Evolutionary conservation across 1,140 invertebrate genomes (phyloP).

Genomic region (Drosophila insularis): DNA sequence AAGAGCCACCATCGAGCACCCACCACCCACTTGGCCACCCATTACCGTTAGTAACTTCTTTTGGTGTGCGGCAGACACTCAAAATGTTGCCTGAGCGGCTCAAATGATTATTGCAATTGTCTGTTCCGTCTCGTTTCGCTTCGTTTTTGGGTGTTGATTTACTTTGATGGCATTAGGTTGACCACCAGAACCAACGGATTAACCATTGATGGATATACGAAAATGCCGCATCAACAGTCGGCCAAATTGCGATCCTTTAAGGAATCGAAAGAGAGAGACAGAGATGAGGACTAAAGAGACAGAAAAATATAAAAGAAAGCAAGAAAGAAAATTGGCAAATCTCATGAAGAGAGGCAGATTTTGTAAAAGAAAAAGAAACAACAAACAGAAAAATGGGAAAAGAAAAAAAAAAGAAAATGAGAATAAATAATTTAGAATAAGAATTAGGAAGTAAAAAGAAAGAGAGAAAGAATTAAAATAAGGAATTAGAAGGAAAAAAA

Average conservation of each 20-base stretch:
- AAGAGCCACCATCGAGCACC: not conserved
- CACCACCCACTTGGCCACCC: not conserved
- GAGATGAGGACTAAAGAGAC: not conserved
- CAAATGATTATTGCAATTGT: constrained; percentile 40
- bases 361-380: too few relatives aligned
- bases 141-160: constrained; percentile 13
- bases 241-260: not conserved
- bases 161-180: constrained; percentile 10
- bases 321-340: too few relatives aligned
- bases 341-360: too few relatives aligned
- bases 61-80: not conserved
- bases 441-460: too few relatives aligned
- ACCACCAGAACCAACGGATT: not conserved
- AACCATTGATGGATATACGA: not conserved
- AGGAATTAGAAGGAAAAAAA: too few relatives aligned
- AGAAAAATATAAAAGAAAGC: not conserved
- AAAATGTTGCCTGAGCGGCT: constrained; percentile 16
- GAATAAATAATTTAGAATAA: too few relatives aligned
- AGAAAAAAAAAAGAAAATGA: too few relatives aligned
- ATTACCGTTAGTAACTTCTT: too few relatives aligned
- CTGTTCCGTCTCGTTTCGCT: constrained; percentile 9
- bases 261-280: not conserved
- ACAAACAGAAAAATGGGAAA: too few relatives aligned
- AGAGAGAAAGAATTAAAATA: too few relatives aligned
- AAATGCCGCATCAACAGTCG: too few relatives aligned